phyloP scores from a whole-genome alignment of 2,113 vertebrate genomes.

The Phasianus colchicus region DNA sequence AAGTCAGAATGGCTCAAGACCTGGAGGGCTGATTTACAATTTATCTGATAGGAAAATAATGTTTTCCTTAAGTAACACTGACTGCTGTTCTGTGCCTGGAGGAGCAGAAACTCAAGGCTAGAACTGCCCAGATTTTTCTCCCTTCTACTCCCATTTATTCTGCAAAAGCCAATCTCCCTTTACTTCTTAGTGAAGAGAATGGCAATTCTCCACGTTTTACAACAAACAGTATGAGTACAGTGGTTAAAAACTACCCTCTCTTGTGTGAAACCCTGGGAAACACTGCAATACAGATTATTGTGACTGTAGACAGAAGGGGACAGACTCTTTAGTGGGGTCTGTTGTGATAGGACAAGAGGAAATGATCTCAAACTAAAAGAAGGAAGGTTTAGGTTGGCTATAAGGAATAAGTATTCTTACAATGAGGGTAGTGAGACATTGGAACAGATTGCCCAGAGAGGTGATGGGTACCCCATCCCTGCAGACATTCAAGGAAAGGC shows the following conservation, averaged over 20 bases:
- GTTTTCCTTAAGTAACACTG: neutral
- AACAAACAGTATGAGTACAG: neutral
- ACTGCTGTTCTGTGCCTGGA: neutral
- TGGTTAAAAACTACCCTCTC: neutral
- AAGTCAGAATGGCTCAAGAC: neutral
- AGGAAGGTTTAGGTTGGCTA: too few relatives aligned
- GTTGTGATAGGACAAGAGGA: too few relatives aligned
- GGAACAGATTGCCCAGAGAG: too few relatives aligned
- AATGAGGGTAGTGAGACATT: too few relatives aligned
- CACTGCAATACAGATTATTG: neutral
- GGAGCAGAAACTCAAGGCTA: neutral
- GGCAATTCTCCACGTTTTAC: neutral
- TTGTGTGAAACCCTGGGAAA: accelerated
- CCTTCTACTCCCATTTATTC: neutral
- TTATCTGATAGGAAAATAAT: neutral
- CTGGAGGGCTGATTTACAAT: neutral
- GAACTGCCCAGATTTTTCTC: neutral
- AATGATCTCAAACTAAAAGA: too few relatives aligned
- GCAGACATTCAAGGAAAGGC: too few relatives aligned
- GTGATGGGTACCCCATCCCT: too few relatives aligned
- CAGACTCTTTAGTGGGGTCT: too few relatives aligned
- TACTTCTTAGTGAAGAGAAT: neutral
- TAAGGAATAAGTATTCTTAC: too few relatives aligned
- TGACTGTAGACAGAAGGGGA: neutral
- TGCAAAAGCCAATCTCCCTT: neutral